Base-by-base conservation (phyloP, 53 echinoderm and acorn worm species). In the Antedon mediterranea region DNA sequence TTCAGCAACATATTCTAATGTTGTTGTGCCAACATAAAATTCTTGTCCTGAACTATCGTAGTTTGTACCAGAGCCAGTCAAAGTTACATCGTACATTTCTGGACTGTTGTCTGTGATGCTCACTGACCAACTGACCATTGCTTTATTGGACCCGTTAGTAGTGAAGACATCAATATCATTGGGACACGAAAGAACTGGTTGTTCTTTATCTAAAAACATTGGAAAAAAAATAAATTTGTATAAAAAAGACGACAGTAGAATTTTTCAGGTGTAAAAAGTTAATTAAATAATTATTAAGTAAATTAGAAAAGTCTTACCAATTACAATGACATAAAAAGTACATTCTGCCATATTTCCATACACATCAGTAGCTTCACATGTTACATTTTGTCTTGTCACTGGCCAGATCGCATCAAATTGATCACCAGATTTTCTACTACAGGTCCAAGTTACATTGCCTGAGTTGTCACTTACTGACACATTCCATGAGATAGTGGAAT, bases 331-430 rank as follows among this genome's bases (percentile, higher is more conserved):
- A 57, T 42, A 26, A 30, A 83, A 77, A 0, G 34, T 34, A 31
- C 83, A 83, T 30, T 71, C 30, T 32, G 31, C 83, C 3, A 34
- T 14, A 78, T 83, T 83, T 32, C 83, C 83, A 30, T 77, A 71
- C 71, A 27, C 73, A 72, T 83, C 83, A 11, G 27, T 34, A 28
- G 83, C 83, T 29, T 72, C 72, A 77, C 77, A 83, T 2, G 30
- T 27, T 43, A 83, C 74, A 18, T 78, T 78, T 27, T 71, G 78
- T 11, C 77, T 28, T 23, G 73, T 77, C 26, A 83, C 71, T 3
- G 78, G 78, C 13, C 77, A 34, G 14, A 30, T 42, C 6, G 74
- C 44, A 30, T 23, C 57, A 81, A 81, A 81, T 0, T 32, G 27
- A 28, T 30, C 23, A 11, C 81, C 81, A 3, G 81, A 75, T 32